Conservation (phyloP, 2,888 invertebrate genomes). For the Lithophane leautieri region DNA sequence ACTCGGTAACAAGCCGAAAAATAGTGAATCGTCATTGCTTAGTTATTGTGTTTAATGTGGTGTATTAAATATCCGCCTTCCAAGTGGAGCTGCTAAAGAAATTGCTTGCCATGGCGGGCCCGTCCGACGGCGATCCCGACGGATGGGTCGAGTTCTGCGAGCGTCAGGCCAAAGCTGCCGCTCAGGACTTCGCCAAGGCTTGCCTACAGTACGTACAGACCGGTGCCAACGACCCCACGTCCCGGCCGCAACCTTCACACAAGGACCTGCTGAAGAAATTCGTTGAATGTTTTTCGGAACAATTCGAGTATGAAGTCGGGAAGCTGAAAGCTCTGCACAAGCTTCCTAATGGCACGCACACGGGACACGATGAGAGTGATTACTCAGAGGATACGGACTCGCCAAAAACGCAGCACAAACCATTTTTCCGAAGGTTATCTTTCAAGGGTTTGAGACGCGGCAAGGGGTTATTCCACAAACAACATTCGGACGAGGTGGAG, state of each 20-base stretch:
- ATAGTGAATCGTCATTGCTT: constrained; percentile 63
- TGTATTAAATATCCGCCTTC: constrained; percentile 73
- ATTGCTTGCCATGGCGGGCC: constrained; percentile 89
- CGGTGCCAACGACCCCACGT: constrained; percentile 92
- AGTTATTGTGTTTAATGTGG: constrained; percentile 74
- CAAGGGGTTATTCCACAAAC: constrained; percentile 96
- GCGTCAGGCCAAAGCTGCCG: constrained; percentile 95
- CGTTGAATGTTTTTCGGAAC: constrained; percentile 95
- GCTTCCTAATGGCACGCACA: constrained; percentile 87
- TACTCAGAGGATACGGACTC: constrained; percentile 95
- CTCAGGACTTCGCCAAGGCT: constrained; percentile 96
- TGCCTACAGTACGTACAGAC: constrained; percentile 94
- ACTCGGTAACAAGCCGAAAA: constrained; percentile 67
- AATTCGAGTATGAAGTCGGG: constrained; percentile 95
- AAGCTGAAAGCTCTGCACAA: constrained; percentile 86
- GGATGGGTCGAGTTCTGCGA: constrained; percentile 96
- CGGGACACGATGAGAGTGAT: constrained; percentile 91
- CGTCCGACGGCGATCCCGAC: constrained; percentile 91
- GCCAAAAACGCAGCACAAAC: constrained; percentile 95
- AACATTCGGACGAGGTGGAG: constrained; percentile 96
- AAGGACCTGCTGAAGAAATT: constrained; percentile 95
- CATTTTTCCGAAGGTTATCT: constrained; percentile 96
- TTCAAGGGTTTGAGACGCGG: constrained; percentile 96
- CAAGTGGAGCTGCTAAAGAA: constrained; percentile 90
- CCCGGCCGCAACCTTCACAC: constrained; percentile 92